A percentile compares a stretch with the other conserved stretches of the same genome.
Evolutionary conservation across 2,888 invertebrate species (phyloP).

Genomic region (Diarsia dahlii): DNA sequence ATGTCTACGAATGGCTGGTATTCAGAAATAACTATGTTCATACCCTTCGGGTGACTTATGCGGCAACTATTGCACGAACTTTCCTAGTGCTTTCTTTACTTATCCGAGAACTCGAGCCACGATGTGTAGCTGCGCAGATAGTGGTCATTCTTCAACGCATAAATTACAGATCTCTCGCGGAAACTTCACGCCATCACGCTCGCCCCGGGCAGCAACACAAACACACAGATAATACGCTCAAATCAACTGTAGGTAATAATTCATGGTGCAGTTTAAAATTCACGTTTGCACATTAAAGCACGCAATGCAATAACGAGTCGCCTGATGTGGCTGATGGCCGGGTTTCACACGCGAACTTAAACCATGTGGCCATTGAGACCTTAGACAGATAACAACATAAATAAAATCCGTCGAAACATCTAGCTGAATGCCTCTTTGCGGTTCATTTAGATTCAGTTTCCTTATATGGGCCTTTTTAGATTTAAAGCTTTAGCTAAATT

Average conservation of each 20-base stretch:
- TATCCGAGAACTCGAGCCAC: constrained; percentile 45
- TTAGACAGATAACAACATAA: constrained; percentile 67
- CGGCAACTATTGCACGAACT: constrained; percentile 54
- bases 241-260: constrained; percentile 72
- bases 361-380: constrained; percentile 64
- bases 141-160: constrained; percentile 78
- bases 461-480: constrained; percentile 69
- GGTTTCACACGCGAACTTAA: constrained; percentile 77
- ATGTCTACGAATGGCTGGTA: constrained; percentile 64
- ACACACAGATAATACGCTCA: constrained; percentile 77
- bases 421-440: constrained; percentile 58
- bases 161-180: constrained; percentile 76
- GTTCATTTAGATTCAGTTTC: constrained; percentile 68
- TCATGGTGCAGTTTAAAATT: constrained; percentile 75
- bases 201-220: constrained; percentile 74
- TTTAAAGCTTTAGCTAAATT: constrained; percentile 63
- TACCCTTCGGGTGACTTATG: constrained; percentile 62
- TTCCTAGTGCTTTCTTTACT: constrained; percentile 59
- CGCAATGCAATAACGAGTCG: constrained; percentile 76
- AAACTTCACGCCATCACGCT: constrained; percentile 76
- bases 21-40: constrained; percentile 66
- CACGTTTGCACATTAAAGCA: constrained; percentile 79
- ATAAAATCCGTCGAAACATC: constrained; percentile 67
- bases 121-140: constrained; percentile 68
- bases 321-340: constrained; percentile 68